phyloP scores from a whole-genome alignment of 1,140 invertebrate species.

The Elysia chlorotica region DNA sequence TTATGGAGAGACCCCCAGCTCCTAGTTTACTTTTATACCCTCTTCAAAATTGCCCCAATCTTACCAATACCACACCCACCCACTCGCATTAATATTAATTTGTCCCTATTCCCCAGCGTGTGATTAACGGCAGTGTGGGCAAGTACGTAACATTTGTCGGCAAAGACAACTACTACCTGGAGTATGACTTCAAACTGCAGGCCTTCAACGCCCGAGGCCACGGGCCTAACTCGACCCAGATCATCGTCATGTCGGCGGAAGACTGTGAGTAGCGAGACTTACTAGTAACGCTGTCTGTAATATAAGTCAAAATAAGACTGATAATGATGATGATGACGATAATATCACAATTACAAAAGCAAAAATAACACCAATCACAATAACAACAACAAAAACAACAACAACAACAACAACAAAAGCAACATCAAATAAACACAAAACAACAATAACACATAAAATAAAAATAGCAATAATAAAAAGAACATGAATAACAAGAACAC shows the following conservation, averaged over 20 bases:
- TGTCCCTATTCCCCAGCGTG: conserved; percentile 17
- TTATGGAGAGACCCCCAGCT: no score
- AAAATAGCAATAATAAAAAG: no score
- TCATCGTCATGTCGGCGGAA: conserved; percentile 86
- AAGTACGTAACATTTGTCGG: conserved; percentile 66
- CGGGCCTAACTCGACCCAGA: conserved; percentile 81
- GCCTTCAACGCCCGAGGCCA: conserved; percentile 78
- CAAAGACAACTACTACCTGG: conserved; percentile 80
- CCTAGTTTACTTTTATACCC: no score
- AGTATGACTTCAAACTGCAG: conserved; percentile 89
- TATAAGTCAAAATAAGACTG: no score
- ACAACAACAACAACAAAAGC: conserved; percentile 79
- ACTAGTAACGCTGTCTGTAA: conserved; percentile 64
- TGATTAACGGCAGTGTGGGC: conserved; percentile 19
- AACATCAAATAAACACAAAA: no score
- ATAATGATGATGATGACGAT: no score
- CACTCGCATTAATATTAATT: no score
- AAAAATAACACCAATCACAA: conserved; percentile 82
- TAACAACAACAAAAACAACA: conserved; percentile 87
- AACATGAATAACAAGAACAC: no score
- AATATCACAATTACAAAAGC: no score
- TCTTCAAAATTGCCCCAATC: no score
- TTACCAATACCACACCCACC: no score
- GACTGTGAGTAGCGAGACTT: conserved; percentile 65
- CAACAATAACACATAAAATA: no score